Conservation (phyloP, 2,888 invertebrate genomes). For the Nephrotoma guestfalica region DNA sequence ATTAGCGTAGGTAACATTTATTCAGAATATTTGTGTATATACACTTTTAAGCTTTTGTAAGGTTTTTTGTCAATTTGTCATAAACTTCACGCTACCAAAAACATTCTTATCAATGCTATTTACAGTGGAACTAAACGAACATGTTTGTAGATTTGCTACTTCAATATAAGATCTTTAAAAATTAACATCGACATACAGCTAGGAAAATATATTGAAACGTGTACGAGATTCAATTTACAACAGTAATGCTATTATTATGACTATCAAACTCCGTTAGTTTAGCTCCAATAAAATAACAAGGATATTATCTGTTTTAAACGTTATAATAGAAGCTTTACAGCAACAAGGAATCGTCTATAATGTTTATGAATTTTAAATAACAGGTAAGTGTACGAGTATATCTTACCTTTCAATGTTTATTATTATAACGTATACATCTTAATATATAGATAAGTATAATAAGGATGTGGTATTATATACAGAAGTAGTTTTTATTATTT, state of each 20-base stretch:
- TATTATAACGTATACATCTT: not conserved
- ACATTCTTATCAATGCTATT: too few relatives aligned
- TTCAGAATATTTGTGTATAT: too few relatives aligned
- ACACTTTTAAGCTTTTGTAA: too few relatives aligned
- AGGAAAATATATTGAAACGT: not conserved
- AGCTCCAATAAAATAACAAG: not conserved
- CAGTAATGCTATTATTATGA: not conserved
- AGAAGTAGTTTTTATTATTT: not conserved
- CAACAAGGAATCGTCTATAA: not conserved
- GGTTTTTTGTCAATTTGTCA: too few relatives aligned
- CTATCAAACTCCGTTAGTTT: not conserved
- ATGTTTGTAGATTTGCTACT: too few relatives aligned
- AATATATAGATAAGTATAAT: not conserved
- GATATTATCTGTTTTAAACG: not conserved
- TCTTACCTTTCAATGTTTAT: not conserved
- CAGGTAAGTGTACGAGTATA: not conserved
- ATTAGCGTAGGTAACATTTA: too few relatives aligned
- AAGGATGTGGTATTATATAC: not conserved
- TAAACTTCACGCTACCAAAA: too few relatives aligned
- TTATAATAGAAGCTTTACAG: not conserved
- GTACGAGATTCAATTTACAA: not conserved
- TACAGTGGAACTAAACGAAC: too few relatives aligned
- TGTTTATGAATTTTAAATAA: not conserved
- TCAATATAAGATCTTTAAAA: too few relatives aligned
- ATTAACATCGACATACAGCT: too few relatives aligned